Evolutionary conservation across 2,888 invertebrate species (phyloP), one percentile per base, ranked within the genome.

Genomic region (Lordiphosa andalusiaca): DNA sequence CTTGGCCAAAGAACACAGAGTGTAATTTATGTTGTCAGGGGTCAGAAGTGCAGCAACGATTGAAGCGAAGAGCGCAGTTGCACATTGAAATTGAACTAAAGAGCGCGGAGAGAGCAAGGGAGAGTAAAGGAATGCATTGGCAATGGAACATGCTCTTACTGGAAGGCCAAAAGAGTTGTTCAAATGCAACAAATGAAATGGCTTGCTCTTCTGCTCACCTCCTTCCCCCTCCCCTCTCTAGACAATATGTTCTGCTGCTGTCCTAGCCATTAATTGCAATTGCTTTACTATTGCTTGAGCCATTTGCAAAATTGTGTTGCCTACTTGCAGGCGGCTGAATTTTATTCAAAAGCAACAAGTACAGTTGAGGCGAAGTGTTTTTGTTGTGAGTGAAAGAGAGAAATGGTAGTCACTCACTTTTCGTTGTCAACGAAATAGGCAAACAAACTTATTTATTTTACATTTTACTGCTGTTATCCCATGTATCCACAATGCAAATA

Each of bases 21-120:
- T 67, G 54, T 54, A 82, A 78, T 84, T 71, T 57, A 85, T 78
- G 70, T 84, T 85, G 69, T 44, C 76, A 60, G 57, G 67, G 84
- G 84, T 82, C 84, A 84, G 67, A 71, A 36, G 46, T 47, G 41
- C 54, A 63, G 13, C 12, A 25, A 39, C 25, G 40, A n/a, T 49
- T 55, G 50, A 55, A 48, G 13, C 37, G n/a, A 12, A 39, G 16
- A 51, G 47, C 38, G 9, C 12, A n/a, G 38, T 13, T 42, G 61
- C 30, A 10, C 7, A 12, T 62, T 62, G 64, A 58, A 48, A 13
- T 13, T 39, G 19, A 44, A 37, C 25, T 41, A 40, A 51, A 21
- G 30, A 2, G 50, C 16, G 16, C 16, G 9, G 35, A 33, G 13
- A 6, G 16, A 19, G 30, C 13, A 7, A n/a, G 42, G 36, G 7